Conservation (phyloP, 2,797 vertebrate species). For the Synaphobranchus kaupii region DNA sequence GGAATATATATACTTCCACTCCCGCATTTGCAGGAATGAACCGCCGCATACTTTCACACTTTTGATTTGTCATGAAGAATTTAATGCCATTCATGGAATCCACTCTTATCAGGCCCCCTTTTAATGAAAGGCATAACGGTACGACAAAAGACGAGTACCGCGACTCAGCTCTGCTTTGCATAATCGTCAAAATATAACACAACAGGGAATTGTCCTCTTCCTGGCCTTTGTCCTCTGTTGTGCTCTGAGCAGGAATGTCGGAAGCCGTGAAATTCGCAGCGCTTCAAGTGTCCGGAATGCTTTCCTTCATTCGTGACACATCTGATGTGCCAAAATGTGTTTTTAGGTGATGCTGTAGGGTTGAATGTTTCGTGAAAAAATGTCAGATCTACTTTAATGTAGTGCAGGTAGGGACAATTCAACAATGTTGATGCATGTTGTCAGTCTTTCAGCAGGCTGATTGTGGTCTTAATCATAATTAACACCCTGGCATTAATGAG, state of each 20-base stretch:
- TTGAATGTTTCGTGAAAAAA: neutral
- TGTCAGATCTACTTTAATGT: conserved; percentile 52
- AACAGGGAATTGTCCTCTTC: neutral
- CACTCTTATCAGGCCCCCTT: conserved; percentile 37
- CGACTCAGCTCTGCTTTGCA: neutral
- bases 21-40: conserved; percentile 41
- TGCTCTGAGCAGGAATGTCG: neutral
- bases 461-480: conserved; percentile 71
- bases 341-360: neutral
- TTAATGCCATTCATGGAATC: conserved; percentile 36
- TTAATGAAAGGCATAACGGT: conserved; percentile 50
- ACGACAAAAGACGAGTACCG: conserved; percentile 41
- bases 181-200: conserved; percentile 1
- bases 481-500: conserved; percentile 56
- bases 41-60: conserved; percentile 46
- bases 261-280: neutral
- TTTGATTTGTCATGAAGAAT: conserved; percentile 46
- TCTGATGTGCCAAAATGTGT: conserved; percentile 7
- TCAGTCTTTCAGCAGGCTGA: conserved; percentile 64
- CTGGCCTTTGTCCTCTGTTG: neutral
- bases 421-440: conserved; percentile 57
- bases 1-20: neutral
- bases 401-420: conserved; percentile 66
- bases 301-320: conserved; percentile 51
- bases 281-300: conserved; percentile 39